Evolutionary conservation across 2,888 invertebrate genomes (phyloP), one percentile per base, ranked within the genome.

Genomic region (Agrochola circellaris): DNA sequence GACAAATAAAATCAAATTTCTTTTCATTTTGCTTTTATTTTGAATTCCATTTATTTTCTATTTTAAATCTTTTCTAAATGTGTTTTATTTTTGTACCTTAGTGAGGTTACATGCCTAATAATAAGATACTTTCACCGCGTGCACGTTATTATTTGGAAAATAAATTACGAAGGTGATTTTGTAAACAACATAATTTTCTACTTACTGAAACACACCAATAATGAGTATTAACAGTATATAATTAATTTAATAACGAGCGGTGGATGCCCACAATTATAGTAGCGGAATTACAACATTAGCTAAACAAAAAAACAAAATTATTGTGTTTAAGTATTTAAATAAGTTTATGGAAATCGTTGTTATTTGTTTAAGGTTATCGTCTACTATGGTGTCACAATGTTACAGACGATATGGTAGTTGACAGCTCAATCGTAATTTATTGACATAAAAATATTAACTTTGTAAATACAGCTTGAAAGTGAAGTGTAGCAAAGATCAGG

Each of bases 241-340:
- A 56, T 56, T 68, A 17, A 45, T 23, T 6, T 38, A 48, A 56
- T 75, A 56, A 45, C 13, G 15, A 17, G 23, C 30, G 38, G 9
- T 48, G 56, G 45, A 58, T 30, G 17, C 34, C 8, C 0, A 26
- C 26, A 38, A 76, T 79, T 48, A 77, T 34, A 17, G 17, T 30
- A 30, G 67, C 45, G 45, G n/a, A 73, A 73, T 58, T 20, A 58
- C 3, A 56, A 23, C 1, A 54, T 45, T 34, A 78, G 17, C 17
- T n/a, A 7, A 64, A 7, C 30, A 42, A 42, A n/a, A 48, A 42
- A 42, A 26, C n/a, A 15, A 34, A 73, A n/a, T 34, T 2, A 45
- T 20, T 56, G 26, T 15, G 17, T 15, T 65, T 26, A 65, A 0
- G 15, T n/a, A 38, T 75, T 26, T 38, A 51, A 51, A 2, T 13